Base-by-base conservation (phyloP, 2,797 vertebrate species). In the Cynopterus sphinx region DNA sequence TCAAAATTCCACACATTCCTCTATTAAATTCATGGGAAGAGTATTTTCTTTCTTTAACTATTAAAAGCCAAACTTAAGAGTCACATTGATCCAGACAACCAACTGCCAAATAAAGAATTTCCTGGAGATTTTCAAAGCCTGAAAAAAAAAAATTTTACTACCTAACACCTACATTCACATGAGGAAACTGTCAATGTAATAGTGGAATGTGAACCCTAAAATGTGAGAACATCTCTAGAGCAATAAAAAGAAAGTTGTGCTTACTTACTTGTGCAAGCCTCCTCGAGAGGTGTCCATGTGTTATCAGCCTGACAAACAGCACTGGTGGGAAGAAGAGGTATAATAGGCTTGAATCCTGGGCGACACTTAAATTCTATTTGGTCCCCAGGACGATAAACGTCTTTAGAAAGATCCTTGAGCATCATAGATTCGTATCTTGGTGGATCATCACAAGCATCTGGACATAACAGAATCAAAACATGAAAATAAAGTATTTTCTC, bases 401-500 rank as follows among this genome's bases (percentile, higher is more conserved):
- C 0, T 26, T 87, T 46, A 53, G 2, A 0, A 1, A 0, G 0
- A 21, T 1, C 13, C 43, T 19, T 21, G 10, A 15, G 36, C 28
- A 17, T 82, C 97, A 97, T 97, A 26, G 65, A 36, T 11, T 3
- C 0, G 67, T 65, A 97, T 11, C 1, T 8, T 12, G 77, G 93
- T 59, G 73, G 95, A 0, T 7, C 39, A 49, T 0, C 93, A 94
- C 97, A 97, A 46, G 95, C 94, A 93, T 92, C 97, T 97, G 71
- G 43, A 4, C 2, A 65, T 1, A 90, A 95, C 31, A 41, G 17
- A 82, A 63, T 10, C 31, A 88, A 49, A 92, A 46, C 31, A 41
- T 15, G 39, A 86, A 63, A 49, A 63, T 41, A 43, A 77, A 57
- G 19, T 28, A 19, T 33, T 67, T 59, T 59, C 5, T 7, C 31